Conservation (phyloP, 2,888 invertebrate species). For the Kryphioiulus occultus region DNA sequence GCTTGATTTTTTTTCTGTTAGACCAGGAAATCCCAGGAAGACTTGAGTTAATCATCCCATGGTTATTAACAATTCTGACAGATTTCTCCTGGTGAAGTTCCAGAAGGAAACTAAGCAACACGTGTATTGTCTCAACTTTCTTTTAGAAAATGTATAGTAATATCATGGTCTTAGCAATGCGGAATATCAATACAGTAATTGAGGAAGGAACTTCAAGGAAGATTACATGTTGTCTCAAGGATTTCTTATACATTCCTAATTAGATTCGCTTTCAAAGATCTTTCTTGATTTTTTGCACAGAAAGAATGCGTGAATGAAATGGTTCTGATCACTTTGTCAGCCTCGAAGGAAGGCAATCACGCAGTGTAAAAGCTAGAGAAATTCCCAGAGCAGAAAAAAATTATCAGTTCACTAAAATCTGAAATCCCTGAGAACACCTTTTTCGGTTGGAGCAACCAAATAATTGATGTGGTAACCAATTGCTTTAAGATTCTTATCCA, state of each 20-base stretch:
- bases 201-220: neutral
- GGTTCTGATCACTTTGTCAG: neutral
- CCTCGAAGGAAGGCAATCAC: constrained; percentile 3
- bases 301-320: neutral
- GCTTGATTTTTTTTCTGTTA: neutral
- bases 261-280: neutral
- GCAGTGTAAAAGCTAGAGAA: neutral
- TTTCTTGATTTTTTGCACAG: neutral
- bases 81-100: neutral
- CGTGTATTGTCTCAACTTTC: neutral
- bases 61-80: neutral
- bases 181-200: too few relatives aligned
- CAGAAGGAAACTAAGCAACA: neutral
- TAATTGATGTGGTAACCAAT: neutral
- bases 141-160: neutral
- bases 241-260: neutral
- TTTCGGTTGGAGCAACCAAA: neutral
- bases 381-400: neutral
- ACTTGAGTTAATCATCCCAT: neutral
- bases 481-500: neutral
- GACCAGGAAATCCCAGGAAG: neutral
- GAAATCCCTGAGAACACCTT: neutral
- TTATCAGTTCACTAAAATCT: neutral
- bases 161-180: neutral
- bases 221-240: neutral